phyloP scores from a whole-genome alignment of 2,888 invertebrate species.

The Drosophila meridionalis region DNA sequence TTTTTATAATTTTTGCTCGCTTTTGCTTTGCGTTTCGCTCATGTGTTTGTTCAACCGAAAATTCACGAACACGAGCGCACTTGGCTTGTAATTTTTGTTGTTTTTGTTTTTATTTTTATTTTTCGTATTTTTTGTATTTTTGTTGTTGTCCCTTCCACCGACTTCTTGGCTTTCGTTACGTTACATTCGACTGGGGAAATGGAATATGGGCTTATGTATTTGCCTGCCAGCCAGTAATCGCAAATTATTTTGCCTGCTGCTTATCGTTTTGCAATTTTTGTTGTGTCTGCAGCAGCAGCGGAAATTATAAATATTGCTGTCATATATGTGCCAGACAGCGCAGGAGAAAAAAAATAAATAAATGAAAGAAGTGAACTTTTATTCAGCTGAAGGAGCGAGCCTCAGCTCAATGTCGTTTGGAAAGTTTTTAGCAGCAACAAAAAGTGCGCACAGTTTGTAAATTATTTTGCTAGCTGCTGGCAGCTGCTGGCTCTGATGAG shows the following conservation, averaged over 20 bases:
- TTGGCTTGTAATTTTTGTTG: slow-evolving; percentile 69
- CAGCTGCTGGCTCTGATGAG: slow-evolving; percentile 45
- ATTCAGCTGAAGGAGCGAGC: slow-evolving; percentile 27
- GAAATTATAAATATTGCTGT: slow-evolving; percentile 79
- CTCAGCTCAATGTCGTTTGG: slow-evolving; percentile 48
- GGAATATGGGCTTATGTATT: slow-evolving; percentile 46
- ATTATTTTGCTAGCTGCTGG: slow-evolving; percentile 56
- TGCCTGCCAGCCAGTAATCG: slow-evolving; percentile 63
- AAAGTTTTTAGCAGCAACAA: slow-evolving; percentile 54
- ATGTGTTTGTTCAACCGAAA: slow-evolving; percentile 84
- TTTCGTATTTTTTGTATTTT: slow-evolving; percentile 3
- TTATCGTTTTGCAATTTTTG: slow-evolving; percentile 34
- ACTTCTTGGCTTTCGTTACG: slow-evolving; percentile 66
- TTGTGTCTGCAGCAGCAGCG: slow-evolving; percentile 66
- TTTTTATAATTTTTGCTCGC: slow-evolving; percentile 58
- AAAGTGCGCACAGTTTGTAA: slow-evolving; percentile 45
- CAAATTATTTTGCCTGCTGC: slow-evolving; percentile 67
- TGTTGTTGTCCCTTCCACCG: slow-evolving; percentile 43
- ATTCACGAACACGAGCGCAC: slow-evolving; percentile 79
- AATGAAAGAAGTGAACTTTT: slow-evolving; percentile 13
- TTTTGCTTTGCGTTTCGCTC: slow-evolving; percentile 67
- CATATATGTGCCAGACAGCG: slow-evolving; percentile 70
- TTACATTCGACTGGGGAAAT: slow-evolving; percentile 56
- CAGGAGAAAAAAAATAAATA: slow-evolving; percentile 3
- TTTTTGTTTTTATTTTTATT: slow-evolving; percentile 17